Conservation (phyloP, 2,797 vertebrate genomes). For the Trematomus bernacchii region DNA sequence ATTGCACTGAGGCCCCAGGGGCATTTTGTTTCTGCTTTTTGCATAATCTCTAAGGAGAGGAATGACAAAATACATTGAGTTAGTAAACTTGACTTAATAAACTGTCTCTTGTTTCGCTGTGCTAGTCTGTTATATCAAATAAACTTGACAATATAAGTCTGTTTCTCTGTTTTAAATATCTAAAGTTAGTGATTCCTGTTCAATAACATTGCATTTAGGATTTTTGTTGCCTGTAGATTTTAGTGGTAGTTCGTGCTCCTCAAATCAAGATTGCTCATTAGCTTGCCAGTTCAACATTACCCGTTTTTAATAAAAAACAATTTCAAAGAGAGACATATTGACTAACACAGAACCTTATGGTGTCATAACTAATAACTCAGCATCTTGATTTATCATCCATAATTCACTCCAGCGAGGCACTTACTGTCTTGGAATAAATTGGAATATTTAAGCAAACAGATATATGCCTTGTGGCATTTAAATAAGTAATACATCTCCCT, state of each 20-base stretch:
- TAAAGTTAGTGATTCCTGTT: conserved; percentile 19
- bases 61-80: conserved; percentile 5
- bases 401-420: conserved; percentile 84
- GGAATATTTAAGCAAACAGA: conserved; percentile 86
- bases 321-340: conserved; percentile 63
- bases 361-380: conserved; percentile 85
- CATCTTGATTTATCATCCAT: conserved; percentile 82
- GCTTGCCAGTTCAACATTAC: conserved; percentile 24
- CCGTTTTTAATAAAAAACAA: conserved; percentile 50
- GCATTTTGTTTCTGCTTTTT: neutral
- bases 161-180: conserved; percentile 4
- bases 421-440: conserved; percentile 84
- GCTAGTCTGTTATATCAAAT: conserved; percentile 36
- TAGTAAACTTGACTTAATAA: neutral
- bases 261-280: conserved; percentile 33
- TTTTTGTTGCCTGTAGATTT: conserved; percentile 11
- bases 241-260: conserved; percentile 35
- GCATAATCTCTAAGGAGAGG: neutral
- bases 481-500: conserved; percentile 82
- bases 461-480: conserved; percentile 82
- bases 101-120: neutral
- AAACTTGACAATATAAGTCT: conserved; percentile 11
- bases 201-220: neutral
- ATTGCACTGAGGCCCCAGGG: neutral
- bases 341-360: conserved; percentile 70